Base-by-base conservation (phyloP, 1,140 invertebrate genomes). In the Drosophila kohkoa region DNA sequence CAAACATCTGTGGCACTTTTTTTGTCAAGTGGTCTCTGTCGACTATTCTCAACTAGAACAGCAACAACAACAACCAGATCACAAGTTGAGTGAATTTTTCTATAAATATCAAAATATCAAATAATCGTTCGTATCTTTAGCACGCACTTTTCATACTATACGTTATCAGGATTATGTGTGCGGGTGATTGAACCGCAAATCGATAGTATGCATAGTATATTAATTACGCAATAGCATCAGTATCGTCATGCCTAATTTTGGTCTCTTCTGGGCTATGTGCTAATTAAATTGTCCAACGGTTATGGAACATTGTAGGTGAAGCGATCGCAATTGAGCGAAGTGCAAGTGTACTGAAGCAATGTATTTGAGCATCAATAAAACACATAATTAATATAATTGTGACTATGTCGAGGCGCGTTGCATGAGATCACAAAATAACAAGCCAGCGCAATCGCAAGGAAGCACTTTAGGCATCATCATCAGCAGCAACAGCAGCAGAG, bases 321-420 rank as follows among this genome's bases (percentile, higher is more conserved):
- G 64, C 75, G 35, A 25, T 6, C 32, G 20, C 20, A 65, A 59
- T 70, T 25, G 45, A 32, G 13, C 3, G 5, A 38, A 57, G 15
- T 13, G n/a, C 25, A 20, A 20, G 54, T 16, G 54, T 38, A 41
- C 6, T 43, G 35, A 16, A 16, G 54, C 76, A 85, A 73, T 80
- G 65, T 78, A 81, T 81, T 87, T 83, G 78, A 79, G 70, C 85
- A 89, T 75, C 71, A 89, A 81, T 81, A 72, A 72, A 81, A 89
- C 85, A 89, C 83, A 70, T 89, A 81, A 75, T 89, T 89, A 81
- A 85, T 75, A 76, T 89, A 89, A 89, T 89, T 85, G 82, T 72
- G 38, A 59, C 28, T 52, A 57, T 46, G 58, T 11, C 7, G 8
- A 28, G 35, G 41, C 51, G 45, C 51, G 41, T 62, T 74, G 60